Conservation (phyloP, 2,797 vertebrate genomes). For the Todus mexicanus region DNA sequence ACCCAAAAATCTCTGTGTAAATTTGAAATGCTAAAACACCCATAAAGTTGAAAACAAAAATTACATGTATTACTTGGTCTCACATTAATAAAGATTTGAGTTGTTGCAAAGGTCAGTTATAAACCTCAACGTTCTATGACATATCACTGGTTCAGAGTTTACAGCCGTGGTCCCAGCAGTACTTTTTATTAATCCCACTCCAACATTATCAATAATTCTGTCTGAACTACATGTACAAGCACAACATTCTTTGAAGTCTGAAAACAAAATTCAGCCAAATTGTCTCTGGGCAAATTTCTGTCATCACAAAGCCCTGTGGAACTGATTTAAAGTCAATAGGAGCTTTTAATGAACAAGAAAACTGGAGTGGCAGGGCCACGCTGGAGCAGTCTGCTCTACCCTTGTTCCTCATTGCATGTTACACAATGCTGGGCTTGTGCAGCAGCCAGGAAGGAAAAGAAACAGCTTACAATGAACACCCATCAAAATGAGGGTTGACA, state of each 20-base stretch:
- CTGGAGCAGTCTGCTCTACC: not conserved
- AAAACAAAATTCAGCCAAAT: conserved; percentile 37
- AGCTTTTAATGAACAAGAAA: conserved; percentile 38
- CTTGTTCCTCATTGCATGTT: not conserved
- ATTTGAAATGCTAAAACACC: not conserved
- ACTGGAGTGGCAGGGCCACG: not conserved
- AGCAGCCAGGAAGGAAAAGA: not conserved
- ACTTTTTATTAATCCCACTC: conserved; percentile 22
- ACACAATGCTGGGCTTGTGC: not conserved
- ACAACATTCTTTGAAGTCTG: conserved; percentile 42
- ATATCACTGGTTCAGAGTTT: not conserved
- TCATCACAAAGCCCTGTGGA: conserved; percentile 26
- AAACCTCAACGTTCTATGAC: not conserved
- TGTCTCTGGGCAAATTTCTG: conserved; percentile 51
- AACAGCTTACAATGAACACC: not conserved
- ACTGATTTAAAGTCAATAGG: conserved; percentile 31
- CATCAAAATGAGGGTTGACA: not conserved
- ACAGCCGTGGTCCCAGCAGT: not conserved
- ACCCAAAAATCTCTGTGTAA: not conserved
- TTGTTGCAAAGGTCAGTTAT: not conserved
- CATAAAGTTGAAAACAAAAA: not conserved
- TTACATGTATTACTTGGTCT: not conserved
- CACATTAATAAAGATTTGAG: not conserved
- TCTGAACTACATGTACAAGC: conserved; percentile 30
- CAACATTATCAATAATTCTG: conserved; percentile 59